Evolutionary conservation across 1,140 invertebrate species (phyloP), one percentile per base, ranked within the genome.

Genomic region (Pogonomyrmex barbatus): DNA sequence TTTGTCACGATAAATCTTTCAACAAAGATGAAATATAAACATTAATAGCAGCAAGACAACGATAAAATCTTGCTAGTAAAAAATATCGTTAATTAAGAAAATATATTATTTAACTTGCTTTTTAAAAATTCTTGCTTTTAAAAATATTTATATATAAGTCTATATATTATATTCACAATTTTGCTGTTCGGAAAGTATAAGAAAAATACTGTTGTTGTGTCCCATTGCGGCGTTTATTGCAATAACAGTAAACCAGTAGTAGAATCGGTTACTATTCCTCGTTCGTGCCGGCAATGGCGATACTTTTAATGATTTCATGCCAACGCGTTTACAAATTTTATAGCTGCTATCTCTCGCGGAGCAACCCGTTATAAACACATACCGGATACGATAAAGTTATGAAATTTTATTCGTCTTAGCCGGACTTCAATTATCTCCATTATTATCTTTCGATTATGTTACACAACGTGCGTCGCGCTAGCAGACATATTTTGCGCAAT

Each of bases 221-320:
- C 50, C 33, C 39, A 68, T 42, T 36, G 36, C 36, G 24, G 62
- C 47, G 10, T 71, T 71, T 71, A 71, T 71, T 33, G 68, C 42
- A 71, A 39, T 76, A 76, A 79, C 77, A 79, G 62, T 79, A 79
- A 79, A 77, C 30, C 12, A 47, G 58, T 77, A 17, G 12, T 47
- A 42, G 36, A 70, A 68, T 81, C 77, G 63, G 47, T 67, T 67
- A 42, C 77, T 56, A 68, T 54, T 2, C 36, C 17, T 8, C 4
- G 4, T 42, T 54, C 36, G n/a, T 42, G 14, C 24, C 50, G n/a
- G 10, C 60, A 9, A 10, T 36, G 47, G 24, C 47, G 56, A 30
- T 67, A 45, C 47, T 56, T 83, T 83, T 75, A 83, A 83, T 17
- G 81, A 83, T 83, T 81, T 81, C 63, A 81, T 81, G 76, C 45